phyloP scores from a whole-genome alignment of 2,797 vertebrate genomes.

The Hyperoplus lanceolatus region DNA sequence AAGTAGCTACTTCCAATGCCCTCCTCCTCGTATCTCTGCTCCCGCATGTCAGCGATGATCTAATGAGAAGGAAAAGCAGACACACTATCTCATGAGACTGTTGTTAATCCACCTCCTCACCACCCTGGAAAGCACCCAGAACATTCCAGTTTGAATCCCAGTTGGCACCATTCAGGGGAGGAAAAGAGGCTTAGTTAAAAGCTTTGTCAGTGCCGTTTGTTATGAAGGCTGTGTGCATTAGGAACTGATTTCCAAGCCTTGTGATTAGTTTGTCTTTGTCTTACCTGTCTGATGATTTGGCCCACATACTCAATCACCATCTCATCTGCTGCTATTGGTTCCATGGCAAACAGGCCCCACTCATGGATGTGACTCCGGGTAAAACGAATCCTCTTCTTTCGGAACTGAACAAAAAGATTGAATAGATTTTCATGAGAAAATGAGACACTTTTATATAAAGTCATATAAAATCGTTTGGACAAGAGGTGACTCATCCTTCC shows the following conservation, averaged over 20 bases:
- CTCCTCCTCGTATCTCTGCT: constrained; percentile 94
- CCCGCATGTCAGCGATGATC: constrained; percentile 97
- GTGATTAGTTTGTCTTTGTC: constrained; percentile 14
- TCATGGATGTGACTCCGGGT: constrained; percentile 97
- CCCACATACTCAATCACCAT: constrained; percentile 99
- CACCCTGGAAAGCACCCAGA: constrained; percentile 56
- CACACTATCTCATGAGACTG: background rate
- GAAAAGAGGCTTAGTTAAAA: constrained; percentile 9
- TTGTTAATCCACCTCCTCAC: constrained; percentile 32
- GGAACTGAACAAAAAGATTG: constrained; percentile 85
- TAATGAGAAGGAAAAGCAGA: constrained; percentile 62
- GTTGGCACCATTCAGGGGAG: constrained; percentile 2
- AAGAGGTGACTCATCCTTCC: background rate
- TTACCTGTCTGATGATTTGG: constrained; percentile 97
- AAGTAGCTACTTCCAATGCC: constrained; percentile 99
- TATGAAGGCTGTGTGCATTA: background rate
- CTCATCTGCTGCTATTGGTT: constrained; percentile 97
- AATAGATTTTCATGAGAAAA: constrained; percentile 6
- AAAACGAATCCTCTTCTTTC: constrained; percentile 96
- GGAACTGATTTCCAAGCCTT: background rate
- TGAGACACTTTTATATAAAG: background rate
- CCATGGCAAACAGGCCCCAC: constrained; percentile 99
- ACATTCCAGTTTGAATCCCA: constrained; percentile 11
- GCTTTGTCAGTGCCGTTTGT: background rate
- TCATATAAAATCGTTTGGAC: background rate